A percentile compares a stretch with the other conserved stretches of the same genome.
These are phyloP conservation scores for Drosophila algonquin DNA, from an alignment of 2,888 invertebrate species.

Conservation along the genomic window DNA sequence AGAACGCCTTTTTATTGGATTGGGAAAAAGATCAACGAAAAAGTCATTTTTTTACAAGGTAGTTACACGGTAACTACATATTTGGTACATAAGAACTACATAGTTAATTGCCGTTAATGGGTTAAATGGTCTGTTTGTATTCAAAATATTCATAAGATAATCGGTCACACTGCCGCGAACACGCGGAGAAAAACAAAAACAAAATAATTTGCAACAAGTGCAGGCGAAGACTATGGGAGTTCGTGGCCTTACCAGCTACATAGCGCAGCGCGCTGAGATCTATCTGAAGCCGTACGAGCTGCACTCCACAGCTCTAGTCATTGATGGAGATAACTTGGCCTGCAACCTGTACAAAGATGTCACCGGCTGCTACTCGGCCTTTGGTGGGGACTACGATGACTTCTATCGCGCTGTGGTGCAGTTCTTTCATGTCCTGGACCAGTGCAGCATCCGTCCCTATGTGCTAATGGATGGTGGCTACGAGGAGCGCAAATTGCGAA, in stretches of 20 bases:
- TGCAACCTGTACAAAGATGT: conserved; percentile 88
- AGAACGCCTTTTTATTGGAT: too few species aligned
- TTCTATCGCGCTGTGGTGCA: conserved; percentile 87
- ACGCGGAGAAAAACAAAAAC: conserved; percentile 48
- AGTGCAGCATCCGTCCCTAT: conserved; percentile 89
- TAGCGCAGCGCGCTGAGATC: conserved; percentile 87
- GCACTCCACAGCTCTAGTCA: conserved; percentile 88
- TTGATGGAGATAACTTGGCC: conserved; percentile 92
- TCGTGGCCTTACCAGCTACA: conserved; percentile 92
- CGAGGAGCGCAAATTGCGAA: conserved; percentile 89
- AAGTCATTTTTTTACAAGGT: too few species aligned
- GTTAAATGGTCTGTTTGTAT: too few species aligned
- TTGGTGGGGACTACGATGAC: conserved; percentile 94
- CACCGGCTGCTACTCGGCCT: conserved; percentile 88
- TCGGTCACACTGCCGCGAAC: conserved; percentile 9
- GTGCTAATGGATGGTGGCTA: conserved; percentile 93
- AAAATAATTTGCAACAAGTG: conserved; percentile 34
- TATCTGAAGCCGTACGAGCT: conserved; percentile 88
- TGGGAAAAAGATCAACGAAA: too few species aligned
- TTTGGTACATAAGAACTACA: too few species aligned
- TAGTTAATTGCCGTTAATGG: too few species aligned
- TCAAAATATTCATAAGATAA: too few species aligned
- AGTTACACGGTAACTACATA: too few species aligned
- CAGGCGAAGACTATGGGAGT: conserved; percentile 88
- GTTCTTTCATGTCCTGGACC: conserved; percentile 89